These are phyloP conservation scores for Periophthalmodon schlosseri DNA, from an alignment of 2,113 vertebrate species.

Conservation along the genomic window DNA sequence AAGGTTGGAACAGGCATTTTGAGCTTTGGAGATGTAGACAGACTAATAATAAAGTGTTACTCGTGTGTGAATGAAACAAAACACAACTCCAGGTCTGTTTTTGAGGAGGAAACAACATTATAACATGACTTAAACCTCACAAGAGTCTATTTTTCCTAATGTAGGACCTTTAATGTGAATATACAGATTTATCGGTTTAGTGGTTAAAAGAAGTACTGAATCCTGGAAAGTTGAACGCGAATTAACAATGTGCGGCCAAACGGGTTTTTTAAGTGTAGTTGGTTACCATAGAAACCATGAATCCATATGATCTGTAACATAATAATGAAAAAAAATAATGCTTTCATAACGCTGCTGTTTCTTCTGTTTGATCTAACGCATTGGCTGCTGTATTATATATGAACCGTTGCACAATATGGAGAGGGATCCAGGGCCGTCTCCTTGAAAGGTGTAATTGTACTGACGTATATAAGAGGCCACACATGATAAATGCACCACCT, in stretches of 20 bases:
- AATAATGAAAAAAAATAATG: background rate
- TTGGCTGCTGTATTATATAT: background rate
- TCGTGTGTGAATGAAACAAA: no score
- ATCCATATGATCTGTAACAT: constrained; percentile 46
- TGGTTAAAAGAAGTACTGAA: no score
- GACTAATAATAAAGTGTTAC: no score
- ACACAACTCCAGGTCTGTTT: no score
- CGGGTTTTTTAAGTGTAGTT: constrained; percentile 23
- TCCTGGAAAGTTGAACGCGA: no score
- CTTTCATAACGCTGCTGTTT: background rate
- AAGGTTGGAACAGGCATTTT: no score
- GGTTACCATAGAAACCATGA: constrained; percentile 71
- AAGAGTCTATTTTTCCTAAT: no score
- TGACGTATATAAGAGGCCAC: background rate
- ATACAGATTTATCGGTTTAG: background rate
- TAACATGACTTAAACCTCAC: no score
- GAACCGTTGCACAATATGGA: background rate
- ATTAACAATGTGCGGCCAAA: background rate
- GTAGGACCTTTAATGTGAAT: background rate
- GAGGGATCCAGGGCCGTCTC: background rate
- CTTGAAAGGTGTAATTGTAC: background rate
- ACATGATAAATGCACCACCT: background rate
- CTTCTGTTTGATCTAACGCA: background rate
- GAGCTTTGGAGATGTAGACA: no score
- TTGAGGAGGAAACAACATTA: no score